A percentile compares a stretch with the other conserved stretches of the same genome.
Conservation (phyloP, 1,140 invertebrate genomes). For the Dendroctonus ponderosae region DNA sequence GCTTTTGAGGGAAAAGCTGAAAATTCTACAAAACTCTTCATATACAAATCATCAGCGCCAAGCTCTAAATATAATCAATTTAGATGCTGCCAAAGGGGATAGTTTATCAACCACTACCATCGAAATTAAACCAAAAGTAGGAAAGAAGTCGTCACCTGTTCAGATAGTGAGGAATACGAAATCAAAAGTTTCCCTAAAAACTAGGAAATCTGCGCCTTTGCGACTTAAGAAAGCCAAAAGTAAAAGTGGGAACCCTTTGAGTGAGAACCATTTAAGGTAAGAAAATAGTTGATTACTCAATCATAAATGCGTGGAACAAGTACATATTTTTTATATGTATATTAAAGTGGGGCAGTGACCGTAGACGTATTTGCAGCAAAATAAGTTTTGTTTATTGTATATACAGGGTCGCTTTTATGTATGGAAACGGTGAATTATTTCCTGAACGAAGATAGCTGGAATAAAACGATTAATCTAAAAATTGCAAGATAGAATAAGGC, state of each 20-base stretch:
- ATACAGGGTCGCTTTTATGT: too few species aligned
- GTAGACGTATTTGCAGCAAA: too few species aligned
- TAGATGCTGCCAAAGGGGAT: slow-evolving; percentile 18
- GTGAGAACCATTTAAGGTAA: not conserved
- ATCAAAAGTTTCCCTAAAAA: slow-evolving; percentile 36
- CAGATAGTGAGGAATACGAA: slow-evolving; percentile 15
- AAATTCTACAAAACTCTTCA: slow-evolving; percentile 31
- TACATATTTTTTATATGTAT: too few species aligned
- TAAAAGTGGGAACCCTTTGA: slow-evolving; percentile 7
- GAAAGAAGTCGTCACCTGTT: slow-evolving; percentile 1
- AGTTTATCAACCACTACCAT: slow-evolving; percentile 10
- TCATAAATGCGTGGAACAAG: too few species aligned
- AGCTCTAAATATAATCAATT: slow-evolving; percentile 22
- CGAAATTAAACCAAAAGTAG: slow-evolving; percentile 24
- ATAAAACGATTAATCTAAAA: too few species aligned
- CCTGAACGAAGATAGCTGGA: too few species aligned
- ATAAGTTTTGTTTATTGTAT: too few species aligned
- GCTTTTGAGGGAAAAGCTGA: slow-evolving; percentile 39
- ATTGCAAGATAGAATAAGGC: too few species aligned
- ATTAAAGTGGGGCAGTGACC: too few species aligned
- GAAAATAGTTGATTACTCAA: not conserved
- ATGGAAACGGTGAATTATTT: too few species aligned
- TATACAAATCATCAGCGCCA: slow-evolving; percentile 18
- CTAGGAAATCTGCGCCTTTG: slow-evolving; percentile 3
- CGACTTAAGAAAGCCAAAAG: slow-evolving; percentile 28